phyloP scores from a whole-genome alignment of 2,888 invertebrate genomes.

The Caenorhabditis sp. region DNA sequence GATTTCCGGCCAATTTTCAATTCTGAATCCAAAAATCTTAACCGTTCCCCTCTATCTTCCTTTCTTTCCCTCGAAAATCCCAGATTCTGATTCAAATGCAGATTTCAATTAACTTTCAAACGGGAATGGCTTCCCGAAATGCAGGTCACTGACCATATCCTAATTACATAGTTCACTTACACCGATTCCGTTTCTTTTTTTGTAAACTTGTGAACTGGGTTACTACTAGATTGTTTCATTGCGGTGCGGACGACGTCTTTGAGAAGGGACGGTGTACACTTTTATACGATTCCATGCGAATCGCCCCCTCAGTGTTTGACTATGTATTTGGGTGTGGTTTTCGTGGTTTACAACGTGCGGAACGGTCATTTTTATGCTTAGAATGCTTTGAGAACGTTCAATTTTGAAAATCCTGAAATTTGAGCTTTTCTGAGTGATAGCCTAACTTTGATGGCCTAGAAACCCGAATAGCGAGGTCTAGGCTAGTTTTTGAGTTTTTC shows the following conservation, averaged over 20 bases:
- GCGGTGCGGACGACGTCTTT: not conserved
- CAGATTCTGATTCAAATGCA: not conserved
- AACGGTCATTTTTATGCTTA: not conserved
- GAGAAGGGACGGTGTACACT: not conserved
- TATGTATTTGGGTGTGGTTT: constrained; percentile 8
- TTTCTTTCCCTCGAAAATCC: too few relatives aligned
- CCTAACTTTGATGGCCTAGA: too few relatives aligned
- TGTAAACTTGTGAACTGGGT: constrained; percentile 39
- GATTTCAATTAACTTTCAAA: not conserved
- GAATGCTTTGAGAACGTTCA: not conserved
- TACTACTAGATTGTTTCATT: constrained; percentile 1
- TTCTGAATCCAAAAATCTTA: too few relatives aligned
- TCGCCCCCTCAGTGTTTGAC: not conserved
- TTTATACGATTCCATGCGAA: too few relatives aligned
- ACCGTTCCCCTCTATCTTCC: too few relatives aligned
- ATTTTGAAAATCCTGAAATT: not conserved
- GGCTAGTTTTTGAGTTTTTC: too few relatives aligned
- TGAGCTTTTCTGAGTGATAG: not conserved
- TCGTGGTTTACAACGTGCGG: not conserved
- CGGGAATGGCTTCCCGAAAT: not conserved
- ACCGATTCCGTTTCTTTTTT: not conserved
- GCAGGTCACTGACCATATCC: not conserved
- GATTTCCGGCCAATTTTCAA: too few relatives aligned
- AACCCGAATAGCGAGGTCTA: too few relatives aligned
- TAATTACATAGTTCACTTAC: constrained; percentile 3